Evolutionary conservation across 2,113 vertebrate species (phyloP).

Genomic region (Gnathonemus longibarbis): DNA sequence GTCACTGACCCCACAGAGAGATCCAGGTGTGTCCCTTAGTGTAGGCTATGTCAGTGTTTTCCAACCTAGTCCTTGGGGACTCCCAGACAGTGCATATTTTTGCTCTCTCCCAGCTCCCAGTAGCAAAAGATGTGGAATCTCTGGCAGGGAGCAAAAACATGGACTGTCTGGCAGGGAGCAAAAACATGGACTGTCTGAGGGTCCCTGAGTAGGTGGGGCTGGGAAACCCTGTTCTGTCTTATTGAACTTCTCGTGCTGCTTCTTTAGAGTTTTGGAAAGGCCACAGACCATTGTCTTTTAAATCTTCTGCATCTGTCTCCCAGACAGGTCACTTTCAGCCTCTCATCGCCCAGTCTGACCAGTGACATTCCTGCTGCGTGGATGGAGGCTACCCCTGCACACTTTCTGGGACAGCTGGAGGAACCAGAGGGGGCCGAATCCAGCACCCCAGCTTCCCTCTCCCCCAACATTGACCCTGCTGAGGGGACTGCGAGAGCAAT

Average conservation of each 20-base stretch:
- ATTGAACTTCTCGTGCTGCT: not conserved
- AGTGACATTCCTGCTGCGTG: not conserved
- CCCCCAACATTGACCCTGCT: not conserved
- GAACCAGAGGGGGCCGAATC: slow-evolving; percentile 12
- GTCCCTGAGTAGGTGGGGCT: not conserved
- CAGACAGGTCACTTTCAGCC: slow-evolving; percentile 38
- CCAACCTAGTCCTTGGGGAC: not conserved
- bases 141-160: not conserved
- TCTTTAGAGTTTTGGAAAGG: not conserved
- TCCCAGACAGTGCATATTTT: not conserved
- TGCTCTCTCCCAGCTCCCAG: not conserved
- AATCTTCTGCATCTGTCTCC: not conserved
- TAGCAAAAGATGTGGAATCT: not conserved
- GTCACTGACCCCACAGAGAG: not conserved
- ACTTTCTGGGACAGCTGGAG: slow-evolving; percentile 16
- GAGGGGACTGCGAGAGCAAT: not conserved
- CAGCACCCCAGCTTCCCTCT: slow-evolving; percentile 8
- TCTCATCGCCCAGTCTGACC: slow-evolving; percentile 23
- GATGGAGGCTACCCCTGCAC: not conserved
- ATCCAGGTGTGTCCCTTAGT: slow-evolving; percentile 20
- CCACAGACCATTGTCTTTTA: not conserved
- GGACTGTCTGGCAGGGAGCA: not conserved
- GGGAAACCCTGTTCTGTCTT: not conserved
- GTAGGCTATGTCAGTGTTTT: not conserved
- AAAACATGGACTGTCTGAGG: not conserved